These are phyloP conservation scores for Zygogramma bicolorata DNA, from an alignment of 2,888 invertebrate genomes.

Conservation along the genomic window DNA sequence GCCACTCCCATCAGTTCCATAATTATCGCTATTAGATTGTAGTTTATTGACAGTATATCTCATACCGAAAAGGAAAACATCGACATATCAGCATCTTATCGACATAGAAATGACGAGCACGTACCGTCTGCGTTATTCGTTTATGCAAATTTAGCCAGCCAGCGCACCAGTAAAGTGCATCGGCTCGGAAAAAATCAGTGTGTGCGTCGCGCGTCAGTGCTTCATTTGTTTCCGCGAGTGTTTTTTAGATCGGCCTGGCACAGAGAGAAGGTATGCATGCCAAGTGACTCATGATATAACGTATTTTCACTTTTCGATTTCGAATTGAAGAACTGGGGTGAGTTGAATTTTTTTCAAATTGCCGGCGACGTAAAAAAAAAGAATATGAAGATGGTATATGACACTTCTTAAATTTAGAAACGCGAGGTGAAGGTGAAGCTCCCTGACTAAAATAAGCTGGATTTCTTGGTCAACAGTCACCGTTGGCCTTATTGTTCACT, in stretches of 20 bases:
- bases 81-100: conserved; percentile 35
- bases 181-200: conserved; percentile 19
- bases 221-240: conserved; percentile 12
- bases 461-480: no score
- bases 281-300: neutral
- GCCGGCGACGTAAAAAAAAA: no score
- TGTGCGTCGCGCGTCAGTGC: conserved; percentile 5
- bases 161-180: conserved; percentile 28
- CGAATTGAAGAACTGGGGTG: neutral
- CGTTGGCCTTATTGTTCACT: no score
- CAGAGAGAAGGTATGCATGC: neutral
- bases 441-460: no score
- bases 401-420: no score
- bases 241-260: neutral
- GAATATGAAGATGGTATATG: no score
- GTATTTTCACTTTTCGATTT: neutral
- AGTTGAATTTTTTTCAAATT: neutral
- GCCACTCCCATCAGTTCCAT: conserved; percentile 21
- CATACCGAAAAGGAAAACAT: conserved; percentile 33
- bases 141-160: conserved; percentile 36
- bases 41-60: conserved; percentile 37
- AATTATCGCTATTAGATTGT: conserved; percentile 32
- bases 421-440: no score
- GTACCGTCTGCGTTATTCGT: conserved; percentile 35
- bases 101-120: conserved; percentile 29